phyloP scores from a whole-genome alignment of 37 sponge, comb jelly and placozoan species.

The Tethya wilhelma region DNA sequence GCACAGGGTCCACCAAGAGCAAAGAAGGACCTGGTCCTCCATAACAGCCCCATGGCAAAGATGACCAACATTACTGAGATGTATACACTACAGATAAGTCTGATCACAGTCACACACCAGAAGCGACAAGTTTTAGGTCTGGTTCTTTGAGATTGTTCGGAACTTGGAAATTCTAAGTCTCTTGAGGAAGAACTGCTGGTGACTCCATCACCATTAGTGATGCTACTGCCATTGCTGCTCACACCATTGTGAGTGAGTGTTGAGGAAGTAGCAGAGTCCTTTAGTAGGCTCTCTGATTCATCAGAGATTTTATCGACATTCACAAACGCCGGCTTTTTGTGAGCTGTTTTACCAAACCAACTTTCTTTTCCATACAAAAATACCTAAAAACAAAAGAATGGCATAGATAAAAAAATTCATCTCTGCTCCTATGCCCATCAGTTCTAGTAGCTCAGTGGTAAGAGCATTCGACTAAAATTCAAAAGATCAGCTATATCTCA shows the following conservation, averaged over 20 bases:
- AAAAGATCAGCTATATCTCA: no score
- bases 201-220: neutral
- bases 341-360: constrained; percentile 4
- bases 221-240: neutral
- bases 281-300: neutral
- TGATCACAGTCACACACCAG: neutral
- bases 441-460: no score
- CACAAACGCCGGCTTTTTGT: neutral
- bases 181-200: no score
- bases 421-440: neutral
- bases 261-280: no score
- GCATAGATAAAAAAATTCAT: neutral
- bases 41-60: constrained; percentile 1
- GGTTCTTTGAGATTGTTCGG: no score
- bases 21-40: constrained; percentile 7
- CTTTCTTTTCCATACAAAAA: constrained; percentile 33
- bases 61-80: neutral
- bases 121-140: constrained; percentile 2
- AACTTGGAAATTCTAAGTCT: no score
- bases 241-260: neutral
- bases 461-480: no score
- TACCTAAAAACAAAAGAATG: constrained; percentile 9
- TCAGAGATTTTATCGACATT: neutral
- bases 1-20: neutral
- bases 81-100: neutral